Base-by-base conservation (phyloP, 2,797 vertebrate species). In the Hafferia zeledoni region DNA sequence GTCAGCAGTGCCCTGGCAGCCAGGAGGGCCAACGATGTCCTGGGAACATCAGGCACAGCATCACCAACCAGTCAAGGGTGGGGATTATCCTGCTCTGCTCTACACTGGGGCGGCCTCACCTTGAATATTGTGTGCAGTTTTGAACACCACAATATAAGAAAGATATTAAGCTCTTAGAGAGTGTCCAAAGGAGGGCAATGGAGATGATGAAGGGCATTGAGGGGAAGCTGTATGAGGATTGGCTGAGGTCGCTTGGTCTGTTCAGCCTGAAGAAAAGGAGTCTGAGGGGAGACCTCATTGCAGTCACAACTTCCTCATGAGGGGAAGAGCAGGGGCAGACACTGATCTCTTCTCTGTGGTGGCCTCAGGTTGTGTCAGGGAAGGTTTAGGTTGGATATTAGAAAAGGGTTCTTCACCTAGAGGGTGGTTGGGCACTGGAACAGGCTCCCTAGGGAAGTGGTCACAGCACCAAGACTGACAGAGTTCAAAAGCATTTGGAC, bases 31-130 rank as follows among this genome's bases (percentile, higher is more conserved):
- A 61, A 31, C 28, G 2, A 0, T 61, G 39, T 31, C 39, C 28
- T 43, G 39, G 14, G 7, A 4, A 2, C 28, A 63, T 17, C 41
- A 64, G 41, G 7, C 60, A 43, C 16, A 44, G 16, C 61, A 64
- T n/a, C 2, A 1, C 10, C 30, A 64, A 15, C 30, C 4, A 2
- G 30, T 5, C 2, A 1, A n/a, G 41, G 22, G 61, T n/a, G 41
- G 30, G 30, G 15, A n/a, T 25, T 64, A 22, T 44, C 22, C 15
- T 0, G 1, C 8, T 64, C 61, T 64, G 22, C 41, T 64, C 41
- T 64, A 30, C 3, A 4, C 22, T 44, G 30, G 10, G 8, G 15
- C 1, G 1, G 41, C 30, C 22, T 64, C 41, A 64, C 14, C 41
- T 64, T 44, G 30, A 13, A 44, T 64, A n/a, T n/a, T 64, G 61